A percentile compares a stretch with the other conserved stretches of the same genome.
Conservation (phyloP, 2,888 invertebrate genomes). For the Biston betularia region DNA sequence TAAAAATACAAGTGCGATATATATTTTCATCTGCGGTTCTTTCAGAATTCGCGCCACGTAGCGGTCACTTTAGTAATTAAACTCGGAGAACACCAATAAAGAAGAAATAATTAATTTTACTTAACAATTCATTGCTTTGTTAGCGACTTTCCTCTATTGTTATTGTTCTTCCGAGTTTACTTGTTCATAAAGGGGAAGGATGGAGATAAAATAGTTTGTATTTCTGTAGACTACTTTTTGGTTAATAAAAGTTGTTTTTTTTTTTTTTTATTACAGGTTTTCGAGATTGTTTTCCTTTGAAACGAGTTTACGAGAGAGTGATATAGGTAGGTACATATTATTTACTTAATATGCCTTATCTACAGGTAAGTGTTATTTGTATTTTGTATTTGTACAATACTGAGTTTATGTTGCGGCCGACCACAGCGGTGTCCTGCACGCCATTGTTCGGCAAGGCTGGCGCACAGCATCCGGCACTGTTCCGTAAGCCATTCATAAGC, state of each 20-base stretch:
- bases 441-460: constrained; percentile 2
- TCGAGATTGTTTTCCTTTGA: not conserved
- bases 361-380: not conserved
- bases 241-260: not conserved
- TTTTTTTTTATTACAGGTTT: not conserved
- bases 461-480: constrained; percentile 19
- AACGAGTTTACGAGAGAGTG: no score
- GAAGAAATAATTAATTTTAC: constrained; percentile 60
- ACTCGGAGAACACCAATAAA: constrained; percentile 51
- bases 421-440: not conserved
- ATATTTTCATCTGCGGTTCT: not conserved
- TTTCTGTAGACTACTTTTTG: not conserved
- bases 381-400: no score
- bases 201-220: constrained; percentile 10
- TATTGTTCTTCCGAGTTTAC: constrained; percentile 33
- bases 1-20: not conserved
- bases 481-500: constrained; percentile 37
- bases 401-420: not conserved
- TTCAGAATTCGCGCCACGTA: constrained; percentile 56
- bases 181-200: constrained; percentile 30
- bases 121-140: constrained; percentile 58
- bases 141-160: constrained; percentile 44
- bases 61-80: constrained; percentile 59
- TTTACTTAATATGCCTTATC: not conserved
- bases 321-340: no score